phyloP scores from a whole-genome alignment of 2,113 vertebrate genomes.

The Mesoclemmys tuberculata region DNA sequence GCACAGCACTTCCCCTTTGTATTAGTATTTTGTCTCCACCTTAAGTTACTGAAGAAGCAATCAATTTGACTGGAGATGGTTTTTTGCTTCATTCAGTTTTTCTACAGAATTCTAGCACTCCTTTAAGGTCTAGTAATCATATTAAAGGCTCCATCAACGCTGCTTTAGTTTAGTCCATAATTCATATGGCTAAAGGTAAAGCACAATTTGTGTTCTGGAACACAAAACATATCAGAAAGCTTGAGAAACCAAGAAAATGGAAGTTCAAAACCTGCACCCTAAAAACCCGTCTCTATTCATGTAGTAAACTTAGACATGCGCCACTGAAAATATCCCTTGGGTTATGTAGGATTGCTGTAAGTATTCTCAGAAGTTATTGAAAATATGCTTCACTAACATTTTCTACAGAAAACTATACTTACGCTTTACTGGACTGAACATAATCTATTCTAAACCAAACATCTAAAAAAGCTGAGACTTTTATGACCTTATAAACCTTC shows the following conservation, averaged over 20 bases:
- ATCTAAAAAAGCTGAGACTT: neutral
- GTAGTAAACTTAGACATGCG: neutral
- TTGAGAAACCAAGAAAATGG: neutral
- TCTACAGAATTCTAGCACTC: constrained; percentile 37
- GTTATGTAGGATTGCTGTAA: neutral
- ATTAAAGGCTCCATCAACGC: constrained; percentile 27
- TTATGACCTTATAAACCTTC: neutral
- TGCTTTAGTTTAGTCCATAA: constrained; percentile 55
- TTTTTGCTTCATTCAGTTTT: neutral
- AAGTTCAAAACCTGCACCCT: neutral
- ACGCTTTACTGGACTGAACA: constrained; percentile 13
- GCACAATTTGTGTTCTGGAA: constrained; percentile 33
- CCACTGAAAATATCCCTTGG: neutral
- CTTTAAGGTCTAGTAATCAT: constrained; percentile 32
- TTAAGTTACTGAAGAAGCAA: constrained; percentile 34
- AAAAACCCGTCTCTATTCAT: neutral
- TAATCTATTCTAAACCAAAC: neutral
- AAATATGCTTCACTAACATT: constrained; percentile 12
- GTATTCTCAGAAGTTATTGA: neutral
- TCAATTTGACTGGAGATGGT: constrained; percentile 40
- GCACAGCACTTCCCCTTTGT: constrained; percentile 66
- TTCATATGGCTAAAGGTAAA: constrained; percentile 48
- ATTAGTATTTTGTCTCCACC: constrained; percentile 36
- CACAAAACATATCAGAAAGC: neutral
- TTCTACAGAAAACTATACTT: constrained; percentile 14